These are phyloP conservation scores for Cyclophora albipunctata DNA, from an alignment of 2,888 invertebrate genomes.

Conservation along the genomic window DNA sequence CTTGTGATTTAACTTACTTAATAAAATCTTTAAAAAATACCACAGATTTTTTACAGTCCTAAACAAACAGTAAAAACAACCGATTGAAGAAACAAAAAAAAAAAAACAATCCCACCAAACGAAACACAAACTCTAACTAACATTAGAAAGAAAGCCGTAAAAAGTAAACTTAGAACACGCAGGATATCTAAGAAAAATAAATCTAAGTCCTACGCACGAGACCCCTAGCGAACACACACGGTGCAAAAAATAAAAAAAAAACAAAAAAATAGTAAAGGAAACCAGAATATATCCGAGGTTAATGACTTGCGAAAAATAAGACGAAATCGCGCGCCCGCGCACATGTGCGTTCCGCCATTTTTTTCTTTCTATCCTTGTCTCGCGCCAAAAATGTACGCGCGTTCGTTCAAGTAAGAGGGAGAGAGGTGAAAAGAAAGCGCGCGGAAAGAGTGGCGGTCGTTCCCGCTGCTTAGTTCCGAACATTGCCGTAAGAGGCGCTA, in stretches of 20 bases:
- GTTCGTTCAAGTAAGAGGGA: conserved; percentile 33
- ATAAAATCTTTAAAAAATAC: too few relatives aligned
- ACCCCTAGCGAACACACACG: conserved; percentile 58
- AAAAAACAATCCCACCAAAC: too few relatives aligned
- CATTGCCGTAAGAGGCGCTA: conserved; percentile 53
- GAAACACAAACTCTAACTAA: too few relatives aligned
- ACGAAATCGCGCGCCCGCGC: conserved; percentile 61
- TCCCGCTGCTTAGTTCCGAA: conserved; percentile 53
- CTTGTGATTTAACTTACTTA: too few relatives aligned
- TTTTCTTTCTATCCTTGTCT: conserved; percentile 58
- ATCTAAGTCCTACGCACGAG: conserved; percentile 55
- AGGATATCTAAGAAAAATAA: conserved; percentile 44
- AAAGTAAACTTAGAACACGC: conserved; percentile 27
- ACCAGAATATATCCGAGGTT: conserved; percentile 58
- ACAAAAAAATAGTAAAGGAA: conserved; percentile 37
- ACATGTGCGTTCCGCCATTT: conserved; percentile 72
- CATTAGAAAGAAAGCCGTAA: conserved; percentile 27
- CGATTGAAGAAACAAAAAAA: too few relatives aligned
- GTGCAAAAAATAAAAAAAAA: conserved; percentile 46
- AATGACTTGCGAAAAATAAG: conserved; percentile 72
- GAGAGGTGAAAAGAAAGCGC: conserved; percentile 63
- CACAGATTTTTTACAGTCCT: too few relatives aligned
- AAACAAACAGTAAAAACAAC: too few relatives aligned
- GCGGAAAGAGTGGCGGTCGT: conserved; percentile 63
- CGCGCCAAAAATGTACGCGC: conserved; percentile 52